Base-by-base conservation (phyloP, 2,113 vertebrate genomes). In the Entelurus aequoreus region DNA sequence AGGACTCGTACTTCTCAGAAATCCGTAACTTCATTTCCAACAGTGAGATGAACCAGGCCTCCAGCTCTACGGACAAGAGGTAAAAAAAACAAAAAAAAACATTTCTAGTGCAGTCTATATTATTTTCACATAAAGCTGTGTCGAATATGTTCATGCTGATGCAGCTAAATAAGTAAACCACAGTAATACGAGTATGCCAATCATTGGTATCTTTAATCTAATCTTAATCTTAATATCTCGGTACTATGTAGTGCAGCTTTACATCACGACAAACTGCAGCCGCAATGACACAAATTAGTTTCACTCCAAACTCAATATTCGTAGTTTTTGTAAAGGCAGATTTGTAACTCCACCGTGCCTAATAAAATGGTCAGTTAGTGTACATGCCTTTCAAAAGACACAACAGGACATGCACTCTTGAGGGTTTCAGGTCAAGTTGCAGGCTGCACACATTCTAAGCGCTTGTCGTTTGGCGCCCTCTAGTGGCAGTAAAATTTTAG, bases 11-110 rank as follows among this genome's bases (percentile, higher is more conserved):
- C 85, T 99, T 99, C 92, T 98, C 97, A 0, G 97, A 99, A 91
- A 99, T 99, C 88, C 92, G 96, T 76, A 99, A 99, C 88, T 99
- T 99, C 86, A 99, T 99, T 83, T 97, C 96, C 81, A 99, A 98
- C 78, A 98, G 92, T 15, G 96, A 99, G 86, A 88, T 96, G 90
- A 95, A 89, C 83, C 95, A 95, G 87, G 91, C 93, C 0, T 89
- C 94, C 2, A 79, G 92, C 81, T 92, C 94, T 72, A 90, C 91
- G 13, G 95, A 98, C 82, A 94, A 95, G 87, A 93, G 96, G 96
- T 97, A 89, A 74, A 35, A 48, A 6, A 6, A 57, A 67, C 70
- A 59, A 48, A 40, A 0, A 1, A 56, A n/a, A n/a, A 49, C 48
- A 13, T 4, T 8, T 38, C 5, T 8, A 5, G 42, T 46, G 42